Conservation (phyloP, 2,797 vertebrate species). For the Anabacerthia variegaticeps region DNA sequence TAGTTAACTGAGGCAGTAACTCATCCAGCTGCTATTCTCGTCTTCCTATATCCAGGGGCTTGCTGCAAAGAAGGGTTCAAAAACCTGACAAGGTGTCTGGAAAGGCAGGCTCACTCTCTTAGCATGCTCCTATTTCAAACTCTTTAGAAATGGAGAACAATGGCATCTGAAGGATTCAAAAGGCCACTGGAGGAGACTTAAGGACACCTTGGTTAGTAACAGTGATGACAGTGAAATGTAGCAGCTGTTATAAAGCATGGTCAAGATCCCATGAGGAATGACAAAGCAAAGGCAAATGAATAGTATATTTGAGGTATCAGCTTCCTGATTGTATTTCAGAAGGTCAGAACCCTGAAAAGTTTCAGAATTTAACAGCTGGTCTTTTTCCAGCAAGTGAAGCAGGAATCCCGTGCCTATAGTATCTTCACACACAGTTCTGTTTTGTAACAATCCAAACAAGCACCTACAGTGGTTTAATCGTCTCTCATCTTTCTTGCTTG, state of each 20-base stretch:
- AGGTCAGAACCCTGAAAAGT: neutral
- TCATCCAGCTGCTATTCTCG: neutral
- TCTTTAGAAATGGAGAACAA: neutral
- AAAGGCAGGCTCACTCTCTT: neutral
- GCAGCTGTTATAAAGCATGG: neutral
- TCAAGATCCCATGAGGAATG: neutral
- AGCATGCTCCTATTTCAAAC: neutral
- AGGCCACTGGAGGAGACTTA: neutral
- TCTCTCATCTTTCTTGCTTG: neutral
- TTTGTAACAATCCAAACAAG: neutral
- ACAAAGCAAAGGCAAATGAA: neutral
- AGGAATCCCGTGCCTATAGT: accelerated
- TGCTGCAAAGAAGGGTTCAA: neutral
- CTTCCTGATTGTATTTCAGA: neutral
- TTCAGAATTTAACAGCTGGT: neutral
- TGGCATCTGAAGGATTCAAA: neutral
- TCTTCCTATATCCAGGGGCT: neutral
- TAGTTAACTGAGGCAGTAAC: neutral
- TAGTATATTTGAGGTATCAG: neutral
- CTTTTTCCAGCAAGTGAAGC: neutral
- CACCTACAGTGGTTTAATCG: neutral
- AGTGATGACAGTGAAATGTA: neutral
- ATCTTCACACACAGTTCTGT: neutral
- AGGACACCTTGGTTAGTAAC: neutral
- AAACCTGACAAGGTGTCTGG: neutral